Evolutionary conservation across 2,113 vertebrate species (phyloP), one percentile per base, ranked within the genome.

Genomic region (Gallinago jamesoni): DNA sequence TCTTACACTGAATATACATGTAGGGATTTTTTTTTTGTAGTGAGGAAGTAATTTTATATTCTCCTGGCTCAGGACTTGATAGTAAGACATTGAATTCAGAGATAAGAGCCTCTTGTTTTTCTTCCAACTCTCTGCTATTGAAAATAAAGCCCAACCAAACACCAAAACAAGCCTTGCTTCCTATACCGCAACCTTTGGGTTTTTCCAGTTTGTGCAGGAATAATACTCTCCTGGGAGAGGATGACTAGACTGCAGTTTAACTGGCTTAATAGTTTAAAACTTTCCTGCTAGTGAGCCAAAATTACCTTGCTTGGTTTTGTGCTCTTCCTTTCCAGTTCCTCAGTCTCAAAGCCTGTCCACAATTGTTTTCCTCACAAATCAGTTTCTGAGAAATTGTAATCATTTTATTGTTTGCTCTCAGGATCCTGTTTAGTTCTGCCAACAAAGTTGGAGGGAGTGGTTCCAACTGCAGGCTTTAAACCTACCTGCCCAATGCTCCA

Each of bases 201-300:
- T 78, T 94, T 94, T 82, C 70, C 78, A 70, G n/a, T 57, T 82
- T 63, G 59, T 80, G 75, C 48, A 83, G 56, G 70, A 91, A 93
- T 74, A 84, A 59, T 2, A 5, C 13, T 63, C 50, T 79, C 60
- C 47, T 35, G 68, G 70, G 92, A 91, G 45, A 73, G 28, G 37
- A 74, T 63, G 72, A 48, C 31, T 69, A 85, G 68, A 7, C 24
- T 33, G 23, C 9, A 45, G 31, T 57, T 28, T 56, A 66, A 77
- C 23, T 72, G 77, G 43, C 20, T 91, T 82, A 64, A 85, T 18
- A 4, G 10, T 5, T 55, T 82, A 56, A 82, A 66, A 76, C 37
- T 57, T 69, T 67, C 70, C 87, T 91, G 48, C 12, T 18, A 14
- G 24, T 24, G n/a, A 83, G 70, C 59, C 75, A 73, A 74, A 88